These are phyloP conservation scores for Drosophila subpulchrella DNA, from an alignment of 1,140 invertebrate species.

Conservation along the genomic window DNA sequence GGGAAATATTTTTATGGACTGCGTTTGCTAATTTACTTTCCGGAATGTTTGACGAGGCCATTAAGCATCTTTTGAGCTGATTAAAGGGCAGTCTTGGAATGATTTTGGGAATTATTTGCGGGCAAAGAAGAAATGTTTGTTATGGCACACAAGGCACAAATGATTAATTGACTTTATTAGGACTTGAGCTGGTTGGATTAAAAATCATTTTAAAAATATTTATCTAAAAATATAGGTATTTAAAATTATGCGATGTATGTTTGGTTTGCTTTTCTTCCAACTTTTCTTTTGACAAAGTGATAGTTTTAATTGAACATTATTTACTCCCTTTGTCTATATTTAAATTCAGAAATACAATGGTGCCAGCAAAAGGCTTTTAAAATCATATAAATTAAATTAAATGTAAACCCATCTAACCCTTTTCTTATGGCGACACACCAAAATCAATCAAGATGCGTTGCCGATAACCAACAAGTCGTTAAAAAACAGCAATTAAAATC, in stretches of 20 bases:
- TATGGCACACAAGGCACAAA: background rate
- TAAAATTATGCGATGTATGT: too few relatives aligned
- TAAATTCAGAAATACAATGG: background rate
- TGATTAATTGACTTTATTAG: background rate
- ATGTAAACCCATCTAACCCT: conserved; percentile 8
- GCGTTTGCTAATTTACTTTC: conserved; percentile 43
- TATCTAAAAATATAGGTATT: too few relatives aligned
- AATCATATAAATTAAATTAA: conserved; percentile 11
- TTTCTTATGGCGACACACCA: conserved; percentile 5
- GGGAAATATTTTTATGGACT: conserved; percentile 47
- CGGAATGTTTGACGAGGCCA: conserved; percentile 23
- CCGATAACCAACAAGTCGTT: conserved; percentile 11
- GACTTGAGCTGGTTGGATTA: background rate
- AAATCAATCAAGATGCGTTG: conserved; percentile 29
- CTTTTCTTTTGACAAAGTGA: too few relatives aligned
- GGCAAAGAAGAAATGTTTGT: background rate
- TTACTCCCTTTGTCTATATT: background rate
- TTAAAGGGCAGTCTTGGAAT: conserved; percentile 16
- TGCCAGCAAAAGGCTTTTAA: background rate
- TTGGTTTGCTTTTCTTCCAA: too few relatives aligned
- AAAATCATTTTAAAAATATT: background rate
- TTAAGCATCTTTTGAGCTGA: conserved; percentile 21
- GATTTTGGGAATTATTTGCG: conserved; percentile 1
- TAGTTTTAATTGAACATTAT: too few relatives aligned
- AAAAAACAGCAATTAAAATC: conserved; percentile 8